These are phyloP conservation scores for Mustela nigripes DNA, from an alignment of 2,113 vertebrate genomes.

Conservation along the genomic window DNA sequence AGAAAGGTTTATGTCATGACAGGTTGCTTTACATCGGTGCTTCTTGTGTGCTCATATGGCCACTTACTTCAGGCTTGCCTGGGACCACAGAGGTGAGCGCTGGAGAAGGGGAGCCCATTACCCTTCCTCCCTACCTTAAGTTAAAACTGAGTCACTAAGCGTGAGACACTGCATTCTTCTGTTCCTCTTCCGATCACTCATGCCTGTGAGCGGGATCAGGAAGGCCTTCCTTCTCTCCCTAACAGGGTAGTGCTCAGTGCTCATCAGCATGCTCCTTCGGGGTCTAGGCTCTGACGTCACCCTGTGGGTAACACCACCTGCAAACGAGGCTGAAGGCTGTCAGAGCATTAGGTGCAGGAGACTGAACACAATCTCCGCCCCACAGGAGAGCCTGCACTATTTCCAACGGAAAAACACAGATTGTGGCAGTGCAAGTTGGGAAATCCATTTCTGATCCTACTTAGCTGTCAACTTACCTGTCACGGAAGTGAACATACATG, in stretches of 20 bases:
- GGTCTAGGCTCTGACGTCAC: no score
- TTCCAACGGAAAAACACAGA: background rate
- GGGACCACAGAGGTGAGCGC: background rate
- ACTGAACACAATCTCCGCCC: background rate
- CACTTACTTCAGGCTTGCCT: background rate
- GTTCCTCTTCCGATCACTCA: background rate
- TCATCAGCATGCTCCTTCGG: background rate
- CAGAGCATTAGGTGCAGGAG: background rate
- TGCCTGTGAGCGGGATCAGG: background rate
- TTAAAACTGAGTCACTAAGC: background rate
- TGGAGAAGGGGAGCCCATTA: background rate
- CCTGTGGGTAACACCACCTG: background rate
- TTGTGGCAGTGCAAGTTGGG: background rate
- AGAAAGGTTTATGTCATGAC: background rate
- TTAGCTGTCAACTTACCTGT: background rate
- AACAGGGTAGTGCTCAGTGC: background rate
- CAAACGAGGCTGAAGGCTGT: no score
- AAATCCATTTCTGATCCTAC: background rate
- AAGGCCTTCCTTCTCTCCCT: background rate
- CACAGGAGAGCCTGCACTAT: background rate
- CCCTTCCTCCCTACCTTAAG: background rate
- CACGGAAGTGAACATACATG: background rate
- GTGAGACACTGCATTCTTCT: background rate
- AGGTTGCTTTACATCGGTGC: background rate
- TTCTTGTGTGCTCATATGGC: background rate